Evolutionary conservation across 2,797 vertebrate species (phyloP).

Genomic region (Leptoclinus maculatus): DNA sequence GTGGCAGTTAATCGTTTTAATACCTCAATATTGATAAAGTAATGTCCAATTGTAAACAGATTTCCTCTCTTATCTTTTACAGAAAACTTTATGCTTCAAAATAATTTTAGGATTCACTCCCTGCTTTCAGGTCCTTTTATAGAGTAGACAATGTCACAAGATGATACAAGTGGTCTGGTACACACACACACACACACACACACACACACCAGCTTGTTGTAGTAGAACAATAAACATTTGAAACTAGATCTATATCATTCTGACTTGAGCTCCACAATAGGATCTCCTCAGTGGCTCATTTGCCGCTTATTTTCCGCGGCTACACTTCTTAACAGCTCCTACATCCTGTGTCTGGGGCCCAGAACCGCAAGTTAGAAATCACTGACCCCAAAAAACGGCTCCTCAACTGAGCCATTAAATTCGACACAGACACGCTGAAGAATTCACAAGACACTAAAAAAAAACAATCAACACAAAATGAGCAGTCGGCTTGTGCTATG

Average conservation of each 20-base stretch:
- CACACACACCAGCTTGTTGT: no score
- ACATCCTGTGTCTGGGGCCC: conserved; percentile 39
- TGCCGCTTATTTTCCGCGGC: conserved; percentile 22
- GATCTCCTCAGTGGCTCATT: conserved; percentile 15
- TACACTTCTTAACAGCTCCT: conserved; percentile 31
- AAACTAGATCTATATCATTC: not conserved
- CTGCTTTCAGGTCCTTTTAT: not conserved
- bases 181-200: not conserved
- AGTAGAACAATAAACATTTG: no score
- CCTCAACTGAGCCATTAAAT: conserved; percentile 33
- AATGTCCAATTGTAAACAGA: not conserved
- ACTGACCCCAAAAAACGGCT: conserved; percentile 43
- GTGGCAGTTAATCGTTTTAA: not conserved
- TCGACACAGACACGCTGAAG: conserved; percentile 29
- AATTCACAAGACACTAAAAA: conserved; percentile 24
- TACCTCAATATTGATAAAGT: not conserved
- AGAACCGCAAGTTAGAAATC: conserved; percentile 48
- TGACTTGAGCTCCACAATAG: not conserved
- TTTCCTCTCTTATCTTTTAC: not conserved
- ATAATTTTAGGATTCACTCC: not conserved
- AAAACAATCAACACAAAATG: conserved; percentile 13
- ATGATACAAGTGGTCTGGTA: not conserved
- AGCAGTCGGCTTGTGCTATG: conserved; percentile 18
- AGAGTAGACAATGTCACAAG: not conserved
- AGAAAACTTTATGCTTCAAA: not conserved